phyloP scores from a whole-genome alignment of 2,888 invertebrate species.

The Mythimna albipuncta region DNA sequence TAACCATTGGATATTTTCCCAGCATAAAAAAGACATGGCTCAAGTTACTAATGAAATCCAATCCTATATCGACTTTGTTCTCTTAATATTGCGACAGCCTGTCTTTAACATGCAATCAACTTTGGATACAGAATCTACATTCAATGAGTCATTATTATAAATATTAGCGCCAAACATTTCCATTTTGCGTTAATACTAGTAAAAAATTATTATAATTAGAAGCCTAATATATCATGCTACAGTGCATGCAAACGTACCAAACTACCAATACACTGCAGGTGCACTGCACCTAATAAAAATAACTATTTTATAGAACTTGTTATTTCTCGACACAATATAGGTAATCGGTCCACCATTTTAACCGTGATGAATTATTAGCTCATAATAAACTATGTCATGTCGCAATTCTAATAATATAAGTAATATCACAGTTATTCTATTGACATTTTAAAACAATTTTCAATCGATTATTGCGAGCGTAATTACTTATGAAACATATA shows the following conservation, averaged over 20 bases:
- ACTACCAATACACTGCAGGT: slow-evolving; percentile 37
- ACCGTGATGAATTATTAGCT: slow-evolving; percentile 44
- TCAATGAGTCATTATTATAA: slow-evolving; percentile 42
- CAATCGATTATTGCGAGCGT: slow-evolving; percentile 72
- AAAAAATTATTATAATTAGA: slow-evolving; percentile 26
- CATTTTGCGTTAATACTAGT: slow-evolving; percentile 19
- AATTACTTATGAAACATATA: slow-evolving; percentile 82
- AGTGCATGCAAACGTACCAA: slow-evolving; percentile 1
- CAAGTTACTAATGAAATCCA: neutral
- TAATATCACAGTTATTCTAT: slow-evolving; percentile 64
- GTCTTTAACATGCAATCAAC: slow-evolving; percentile 10
- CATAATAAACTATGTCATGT: slow-evolving; percentile 58
- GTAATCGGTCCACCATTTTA: slow-evolving; percentile 18
- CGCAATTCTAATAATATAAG: slow-evolving; percentile 52
- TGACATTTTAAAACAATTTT: slow-evolving; percentile 74
- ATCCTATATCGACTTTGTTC: neutral
- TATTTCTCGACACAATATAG: slow-evolving; percentile 8
- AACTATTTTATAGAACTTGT: slow-evolving; percentile 4
- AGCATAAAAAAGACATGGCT: too few species aligned
- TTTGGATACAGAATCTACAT: slow-evolving; percentile 15
- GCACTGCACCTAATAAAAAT: slow-evolving; percentile 22
- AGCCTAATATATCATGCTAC: slow-evolving; percentile 13
- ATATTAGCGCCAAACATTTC: slow-evolving; percentile 21
- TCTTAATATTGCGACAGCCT: slow-evolving; percentile 1
- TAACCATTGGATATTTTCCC: too few species aligned